Evolutionary conservation across 35 echinoderm and acorn worm genomes (phyloP), one percentile per base, ranked within the genome.

Genomic region (Ophiothrix spiculata): DNA sequence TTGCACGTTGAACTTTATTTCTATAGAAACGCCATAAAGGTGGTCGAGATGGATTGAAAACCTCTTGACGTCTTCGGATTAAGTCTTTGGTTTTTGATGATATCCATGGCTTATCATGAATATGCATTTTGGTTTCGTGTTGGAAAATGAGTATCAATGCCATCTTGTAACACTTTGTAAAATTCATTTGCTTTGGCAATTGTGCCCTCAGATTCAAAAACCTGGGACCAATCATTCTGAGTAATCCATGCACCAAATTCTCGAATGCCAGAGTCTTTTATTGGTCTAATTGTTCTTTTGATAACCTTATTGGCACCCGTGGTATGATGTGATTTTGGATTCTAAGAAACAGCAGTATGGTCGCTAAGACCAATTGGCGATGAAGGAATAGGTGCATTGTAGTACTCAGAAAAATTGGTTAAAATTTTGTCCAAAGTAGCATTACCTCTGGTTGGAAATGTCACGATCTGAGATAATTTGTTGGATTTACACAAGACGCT

Each of bases 1-100:
- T 76, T 76, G 74, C 74, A 31, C 74, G 74, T 76, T 76, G 25
- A 76, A 76, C 74, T 76, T 76, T 76, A 35, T 76, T 76, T 28
- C 74, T 76, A 76, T 31, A 76, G 34, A 76, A n/a, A 76, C 25
- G 25, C 74, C 8, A 76, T 31, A 28, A 12, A 35, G n/a, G 74
- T 31, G 74, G 74, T 29, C 10, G 10, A 76, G 25, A 31, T 28
- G 34, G 34, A 35, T n/a, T 31, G 74, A 31, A 76, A 76, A 76
- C 74, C 6, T 76, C n/a, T 76, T 76, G 74, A 31, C 74, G 12
- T 76, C 28, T 29, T 35, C 28, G 6, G 25, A 29, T 76, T 35
- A 76, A 76, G 25, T 35, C n/a, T 31, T 31, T 8, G 45, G n/a
- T n/a, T 54, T 54, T 54, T 54, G 21, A 54, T 54, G 45, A 54